Evolutionary conservation across 2,888 invertebrate genomes (phyloP).

Genomic region (Steinernema scapterisci): DNA sequence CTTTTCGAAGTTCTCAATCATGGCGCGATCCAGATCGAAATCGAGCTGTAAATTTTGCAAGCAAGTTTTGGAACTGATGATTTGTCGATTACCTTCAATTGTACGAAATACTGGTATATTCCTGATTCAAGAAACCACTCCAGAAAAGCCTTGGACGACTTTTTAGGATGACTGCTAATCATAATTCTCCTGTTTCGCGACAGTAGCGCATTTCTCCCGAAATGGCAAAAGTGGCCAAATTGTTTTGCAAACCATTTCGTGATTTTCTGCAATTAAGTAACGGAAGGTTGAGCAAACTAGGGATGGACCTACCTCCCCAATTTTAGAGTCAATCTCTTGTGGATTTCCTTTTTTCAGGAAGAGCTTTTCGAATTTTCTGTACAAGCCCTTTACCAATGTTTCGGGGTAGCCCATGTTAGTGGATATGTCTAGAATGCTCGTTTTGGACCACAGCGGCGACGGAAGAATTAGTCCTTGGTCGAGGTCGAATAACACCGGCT

Average conservation of each 20-base stretch:
- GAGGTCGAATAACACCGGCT: slow-evolving; percentile 41
- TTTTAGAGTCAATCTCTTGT: slow-evolving; percentile 43
- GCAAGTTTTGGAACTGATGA: not conserved
- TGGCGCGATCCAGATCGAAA: not conserved
- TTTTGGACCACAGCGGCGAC: slow-evolving; percentile 33
- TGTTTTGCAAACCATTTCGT: slow-evolving; percentile 51
- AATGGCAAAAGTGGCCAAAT: slow-evolving; percentile 52
- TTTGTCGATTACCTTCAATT: not conserved
- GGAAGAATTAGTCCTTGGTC: slow-evolving; percentile 48
- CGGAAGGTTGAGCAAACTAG: not conserved
- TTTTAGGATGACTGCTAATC: slow-evolving; percentile 1
- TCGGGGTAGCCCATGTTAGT: slow-evolving; percentile 46
- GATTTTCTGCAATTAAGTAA: slow-evolving; percentile 49
- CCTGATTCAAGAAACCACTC: slow-evolving; percentile 26
- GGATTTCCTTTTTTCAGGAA: slow-evolving; percentile 36
- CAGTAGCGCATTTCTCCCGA: slow-evolving; percentile 34
- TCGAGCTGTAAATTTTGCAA: not conserved
- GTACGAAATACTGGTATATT: slow-evolving; percentile 2
- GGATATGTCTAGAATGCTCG: not conserved
- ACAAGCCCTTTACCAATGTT: slow-evolving; percentile 40
- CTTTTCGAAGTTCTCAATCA: slow-evolving; percentile 7
- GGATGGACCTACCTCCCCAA: slow-evolving; percentile 39
- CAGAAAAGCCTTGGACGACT: not conserved
- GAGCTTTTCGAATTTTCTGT: slow-evolving; percentile 36
- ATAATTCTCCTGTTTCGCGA: slow-evolving; percentile 37